Conservation (phyloP, 2,888 invertebrate genomes). For the Strigamia crassipes region DNA sequence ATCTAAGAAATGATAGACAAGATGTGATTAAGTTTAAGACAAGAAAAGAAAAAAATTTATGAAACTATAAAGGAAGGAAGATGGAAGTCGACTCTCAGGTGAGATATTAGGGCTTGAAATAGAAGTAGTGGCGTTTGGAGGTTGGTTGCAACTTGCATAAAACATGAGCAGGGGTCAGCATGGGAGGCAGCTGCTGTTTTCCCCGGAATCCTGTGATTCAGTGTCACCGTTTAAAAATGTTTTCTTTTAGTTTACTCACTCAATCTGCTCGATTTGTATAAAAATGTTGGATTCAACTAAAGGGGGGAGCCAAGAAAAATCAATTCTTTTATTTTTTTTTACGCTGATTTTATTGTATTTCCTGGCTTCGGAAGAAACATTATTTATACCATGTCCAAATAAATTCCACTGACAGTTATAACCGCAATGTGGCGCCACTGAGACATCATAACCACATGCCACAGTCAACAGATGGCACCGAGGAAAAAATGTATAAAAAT, state of each 20-base stretch:
- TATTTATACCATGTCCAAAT: slow-evolving; percentile 25
- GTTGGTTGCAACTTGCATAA: slow-evolving; percentile 37
- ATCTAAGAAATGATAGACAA: background rate
- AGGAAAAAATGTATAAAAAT: background rate
- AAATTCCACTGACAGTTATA: slow-evolving; percentile 34
- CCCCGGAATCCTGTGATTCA: slow-evolving; percentile 19
- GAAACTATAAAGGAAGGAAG: slow-evolving; percentile 12
- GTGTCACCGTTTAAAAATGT: slow-evolving; percentile 24
- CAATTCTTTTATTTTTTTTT: background rate
- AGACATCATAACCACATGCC: slow-evolving; percentile 34
- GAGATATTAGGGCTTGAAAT: slow-evolving; percentile 28
- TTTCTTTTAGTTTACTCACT: slow-evolving; percentile 30
- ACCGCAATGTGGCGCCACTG: slow-evolving; percentile 28
- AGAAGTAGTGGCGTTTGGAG: slow-evolving; percentile 28
- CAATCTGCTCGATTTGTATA: slow-evolving; percentile 19
- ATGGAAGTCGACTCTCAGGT: slow-evolving; percentile 27
- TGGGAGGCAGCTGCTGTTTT: slow-evolving; percentile 23
- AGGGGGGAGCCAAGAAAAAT: background rate
- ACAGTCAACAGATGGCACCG: slow-evolving; percentile 27
- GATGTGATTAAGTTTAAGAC: slow-evolving; percentile 6
- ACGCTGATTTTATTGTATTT: background rate
- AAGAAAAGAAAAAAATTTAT: background rate
- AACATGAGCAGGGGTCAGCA: slow-evolving; percentile 31
- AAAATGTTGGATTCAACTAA: background rate
- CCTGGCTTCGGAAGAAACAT: background rate